A percentile compares a stretch with the other conserved stretches of the same genome.
Conservation (phyloP, 1,140 invertebrate genomes). For the Ruditapes philippinarum region DNA sequence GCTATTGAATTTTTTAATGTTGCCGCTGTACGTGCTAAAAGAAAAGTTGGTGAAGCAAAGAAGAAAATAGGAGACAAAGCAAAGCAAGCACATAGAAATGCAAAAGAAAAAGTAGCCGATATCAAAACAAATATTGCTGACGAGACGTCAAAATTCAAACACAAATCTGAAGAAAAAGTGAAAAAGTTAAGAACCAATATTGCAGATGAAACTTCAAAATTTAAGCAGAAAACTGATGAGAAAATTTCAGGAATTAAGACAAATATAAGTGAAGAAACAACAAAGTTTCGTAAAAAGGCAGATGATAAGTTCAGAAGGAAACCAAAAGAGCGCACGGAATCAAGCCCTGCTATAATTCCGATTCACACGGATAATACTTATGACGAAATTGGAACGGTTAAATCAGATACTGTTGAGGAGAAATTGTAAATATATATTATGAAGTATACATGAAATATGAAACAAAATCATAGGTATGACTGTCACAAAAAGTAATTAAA, state of each 20-base stretch:
- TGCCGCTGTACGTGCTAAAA: constrained; percentile 52
- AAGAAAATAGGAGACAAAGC: constrained; percentile 49
- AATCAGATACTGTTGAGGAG: neutral
- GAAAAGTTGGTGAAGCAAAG: constrained; percentile 40
- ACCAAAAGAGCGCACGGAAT: neutral
- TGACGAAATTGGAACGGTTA: neutral
- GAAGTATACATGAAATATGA: no score
- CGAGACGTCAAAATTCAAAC: constrained; percentile 43
- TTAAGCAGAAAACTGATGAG: constrained; percentile 38
- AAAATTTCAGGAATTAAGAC: constrained; percentile 86
- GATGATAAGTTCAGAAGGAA: constrained; percentile 42
- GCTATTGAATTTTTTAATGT: constrained; percentile 87
- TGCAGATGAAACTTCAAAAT: constrained; percentile 44
- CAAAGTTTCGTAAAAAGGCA: constrained; percentile 51
- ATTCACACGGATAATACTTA: neutral
- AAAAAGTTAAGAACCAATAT: constrained; percentile 25
- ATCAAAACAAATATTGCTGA: constrained; percentile 51
- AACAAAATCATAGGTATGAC: no score
- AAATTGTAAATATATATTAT: neutral
- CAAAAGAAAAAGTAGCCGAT: constrained; percentile 86
- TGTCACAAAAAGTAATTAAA: no score
- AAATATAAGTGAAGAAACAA: constrained; percentile 51
- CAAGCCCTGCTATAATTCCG: neutral
- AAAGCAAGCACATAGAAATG: constrained; percentile 29
- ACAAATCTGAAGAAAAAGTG: constrained; percentile 48